Conservation (phyloP, 2,113 vertebrate species). For the Lagopus leucura region DNA sequence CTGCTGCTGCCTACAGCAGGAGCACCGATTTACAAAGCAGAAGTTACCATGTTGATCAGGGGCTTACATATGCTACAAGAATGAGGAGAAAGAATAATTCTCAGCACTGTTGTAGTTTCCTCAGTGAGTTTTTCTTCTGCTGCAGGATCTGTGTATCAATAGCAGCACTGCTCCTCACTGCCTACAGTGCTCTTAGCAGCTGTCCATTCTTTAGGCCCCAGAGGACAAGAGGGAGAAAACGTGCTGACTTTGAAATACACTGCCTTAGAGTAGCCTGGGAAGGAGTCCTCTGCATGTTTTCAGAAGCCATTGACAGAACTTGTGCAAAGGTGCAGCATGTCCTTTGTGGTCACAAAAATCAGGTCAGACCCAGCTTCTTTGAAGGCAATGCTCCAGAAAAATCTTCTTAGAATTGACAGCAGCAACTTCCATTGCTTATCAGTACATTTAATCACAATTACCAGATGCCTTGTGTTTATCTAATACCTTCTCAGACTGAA, state of each 20-base stretch:
- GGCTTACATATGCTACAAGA: neutral
- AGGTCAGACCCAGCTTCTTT: neutral
- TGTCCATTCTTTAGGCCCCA: neutral
- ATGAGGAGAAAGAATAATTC: neutral
- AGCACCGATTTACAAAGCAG: neutral
- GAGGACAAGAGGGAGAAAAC: neutral
- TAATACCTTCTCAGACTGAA: neutral
- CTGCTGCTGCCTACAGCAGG: neutral
- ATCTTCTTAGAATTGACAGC: neutral
- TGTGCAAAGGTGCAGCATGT: neutral
- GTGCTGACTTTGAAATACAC: neutral
- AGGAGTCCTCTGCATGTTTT: neutral
- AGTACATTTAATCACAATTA: neutral
- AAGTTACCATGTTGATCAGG: neutral
- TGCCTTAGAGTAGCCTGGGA: neutral
- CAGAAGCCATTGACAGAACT: neutral
- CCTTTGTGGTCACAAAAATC: neutral
- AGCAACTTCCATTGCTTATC: neutral
- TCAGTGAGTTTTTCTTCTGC: neutral
- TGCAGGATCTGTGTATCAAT: neutral
- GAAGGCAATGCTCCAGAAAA: neutral
- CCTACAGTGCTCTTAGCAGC: neutral
- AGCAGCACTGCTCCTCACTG: neutral
- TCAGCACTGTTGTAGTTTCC: neutral
- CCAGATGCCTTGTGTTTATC: neutral